These are phyloP conservation scores for Caenorhabditis japonica DNA, from an alignment of 2,888 invertebrate species.

Conservation along the genomic window DNA sequence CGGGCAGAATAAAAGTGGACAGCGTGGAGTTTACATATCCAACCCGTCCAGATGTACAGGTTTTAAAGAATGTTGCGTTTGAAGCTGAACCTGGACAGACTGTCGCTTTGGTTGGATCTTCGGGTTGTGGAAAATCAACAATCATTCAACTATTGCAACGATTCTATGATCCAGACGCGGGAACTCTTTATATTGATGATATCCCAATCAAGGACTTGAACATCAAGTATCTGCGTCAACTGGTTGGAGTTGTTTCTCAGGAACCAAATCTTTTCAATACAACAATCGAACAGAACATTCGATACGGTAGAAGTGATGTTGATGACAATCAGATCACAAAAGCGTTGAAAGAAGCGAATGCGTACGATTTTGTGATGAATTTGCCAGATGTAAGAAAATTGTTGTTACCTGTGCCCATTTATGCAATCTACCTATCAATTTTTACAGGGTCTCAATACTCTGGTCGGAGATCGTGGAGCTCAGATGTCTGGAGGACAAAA, in stretches of 20 bases:
- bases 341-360: slow-evolving; percentile 78
- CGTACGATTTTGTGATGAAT: slow-evolving; percentile 78
- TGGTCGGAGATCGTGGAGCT: slow-evolving; percentile 79
- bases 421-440: too few relatives aligned
- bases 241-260: slow-evolving; percentile 77
- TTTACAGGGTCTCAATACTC: slow-evolving; percentile 78
- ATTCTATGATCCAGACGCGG: slow-evolving; percentile 68
- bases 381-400: too few relatives aligned
- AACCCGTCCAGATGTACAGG: slow-evolving; percentile 77
- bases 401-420: too few relatives aligned
- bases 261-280: slow-evolving; percentile 82
- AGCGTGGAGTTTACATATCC: slow-evolving; percentile 79
- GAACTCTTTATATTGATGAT: slow-evolving; percentile 78
- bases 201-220: slow-evolving; percentile 78
- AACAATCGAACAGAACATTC: slow-evolving; percentile 80
- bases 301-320: slow-evolving; percentile 74
- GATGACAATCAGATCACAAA: slow-evolving; percentile 63
- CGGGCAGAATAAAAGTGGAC: slow-evolving; percentile 78
- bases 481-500: slow-evolving; percentile 79
- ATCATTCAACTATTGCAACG: slow-evolving; percentile 69
- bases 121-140: slow-evolving; percentile 72
- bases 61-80: slow-evolving; percentile 68
- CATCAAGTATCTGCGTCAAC: slow-evolving; percentile 78
- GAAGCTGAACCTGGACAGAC: slow-evolving; percentile 69
- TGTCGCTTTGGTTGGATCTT: slow-evolving; percentile 70